Evolutionary conservation across 2,888 invertebrate genomes (phyloP).

Genomic region (Tiliacea aurago): DNA sequence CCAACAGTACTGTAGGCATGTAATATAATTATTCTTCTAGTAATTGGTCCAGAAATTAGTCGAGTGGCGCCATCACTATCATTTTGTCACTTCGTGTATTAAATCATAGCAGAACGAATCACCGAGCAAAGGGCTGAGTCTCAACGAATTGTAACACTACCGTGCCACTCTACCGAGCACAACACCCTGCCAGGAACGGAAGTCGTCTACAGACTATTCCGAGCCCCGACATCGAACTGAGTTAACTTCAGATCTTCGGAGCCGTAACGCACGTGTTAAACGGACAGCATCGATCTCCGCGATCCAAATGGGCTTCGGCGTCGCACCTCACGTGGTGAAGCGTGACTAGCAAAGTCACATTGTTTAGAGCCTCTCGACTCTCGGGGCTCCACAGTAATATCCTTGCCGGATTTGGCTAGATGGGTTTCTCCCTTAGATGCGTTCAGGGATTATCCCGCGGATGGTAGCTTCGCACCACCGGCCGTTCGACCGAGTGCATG

Average conservation of each 20-base stretch:
- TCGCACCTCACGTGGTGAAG: constrained; percentile 75
- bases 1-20: too few species aligned
- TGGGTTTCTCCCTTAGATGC: constrained; percentile 85
- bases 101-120: constrained; percentile 44
- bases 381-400: constrained; percentile 75
- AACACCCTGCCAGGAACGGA: constrained; percentile 90
- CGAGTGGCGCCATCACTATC: too few species aligned
- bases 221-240: constrained; percentile 74
- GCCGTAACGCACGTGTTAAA: constrained; percentile 72
- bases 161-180: constrained; percentile 68
- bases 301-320: constrained; percentile 80
- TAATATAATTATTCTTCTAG: too few species aligned
- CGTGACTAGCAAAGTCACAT: constrained; percentile 80
- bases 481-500: constrained; percentile 91
- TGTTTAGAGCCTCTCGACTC: constrained; percentile 86
- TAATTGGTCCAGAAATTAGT: too few species aligned
- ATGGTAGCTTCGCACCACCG: constrained; percentile 92
- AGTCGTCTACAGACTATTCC: constrained; percentile 92
- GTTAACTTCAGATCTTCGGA: constrained; percentile 56
- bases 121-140: constrained; percentile 87
- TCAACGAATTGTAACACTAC: constrained; percentile 87
- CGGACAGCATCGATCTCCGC: constrained; percentile 76
- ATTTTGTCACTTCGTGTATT: background rate
- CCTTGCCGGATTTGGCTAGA: constrained; percentile 85
- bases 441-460: constrained; percentile 89